Evolutionary conservation across 1,140 invertebrate species (phyloP), one percentile per base, ranked within the genome.

Genomic region (Drosophila repleta): DNA sequence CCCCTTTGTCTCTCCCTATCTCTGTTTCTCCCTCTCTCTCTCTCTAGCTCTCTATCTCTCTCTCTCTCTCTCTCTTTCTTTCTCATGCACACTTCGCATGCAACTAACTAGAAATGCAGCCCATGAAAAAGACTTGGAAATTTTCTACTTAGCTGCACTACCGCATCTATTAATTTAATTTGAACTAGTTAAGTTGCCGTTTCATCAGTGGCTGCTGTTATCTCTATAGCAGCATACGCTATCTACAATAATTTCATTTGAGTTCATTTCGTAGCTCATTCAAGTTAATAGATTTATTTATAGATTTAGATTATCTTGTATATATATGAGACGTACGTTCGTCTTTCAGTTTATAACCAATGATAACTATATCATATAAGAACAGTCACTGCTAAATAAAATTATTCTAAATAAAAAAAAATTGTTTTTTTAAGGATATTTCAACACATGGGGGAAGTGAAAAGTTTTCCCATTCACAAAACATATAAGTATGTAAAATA

Each of bases 171-270:
- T 85, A 87, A 85, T 81, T 85, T 81, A 75, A 68, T 77, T 66
- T 71, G 65, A 58, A 48, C 41, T 65, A 79, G 65, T 70, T 72
- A 57, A 69, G 60, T 58, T 74, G 74, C 65, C 78, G 65, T 52
- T 51, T 15, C 32, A 35, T 35, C 10, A 4, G 2, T n/a, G n/a
- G n/a, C n/a, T n/a, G 32, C 32, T 35, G n/a, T 29, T 51, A 15
- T 51, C 15, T 21, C 35, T 20, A 13, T 39, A 26, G 45, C 55
- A 39, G 57, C 37, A 37, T 20, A 15, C 35, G 43, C 68, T 60
- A 65, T 55, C 82, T 78, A n/a, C n/a, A n/a, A n/a, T n/a, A 87
- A 85, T 87, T 81, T 81, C 66, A 52, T 78, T 82, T 78, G 76
- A 69, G 75, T 83, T 81, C 43, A 71, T 76, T 63, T 83, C 20